Percentiles rank a stretch among this genome's conserved stretches.
Conservation (phyloP, 2,888 invertebrate genomes). For the Andricus curvator region DNA sequence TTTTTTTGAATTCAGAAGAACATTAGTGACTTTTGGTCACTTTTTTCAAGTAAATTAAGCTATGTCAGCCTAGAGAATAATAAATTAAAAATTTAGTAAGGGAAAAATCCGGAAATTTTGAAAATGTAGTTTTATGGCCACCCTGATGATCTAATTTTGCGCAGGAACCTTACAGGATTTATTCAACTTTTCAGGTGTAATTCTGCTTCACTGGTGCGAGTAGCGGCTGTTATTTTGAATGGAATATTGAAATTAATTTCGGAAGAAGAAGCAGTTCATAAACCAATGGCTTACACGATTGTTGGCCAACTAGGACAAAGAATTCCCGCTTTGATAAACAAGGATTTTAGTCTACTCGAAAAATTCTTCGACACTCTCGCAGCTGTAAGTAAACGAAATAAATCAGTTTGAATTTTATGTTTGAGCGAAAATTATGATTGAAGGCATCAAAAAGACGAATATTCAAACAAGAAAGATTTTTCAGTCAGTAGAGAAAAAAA, state of each 20-base stretch:
- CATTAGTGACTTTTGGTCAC: too few species aligned
- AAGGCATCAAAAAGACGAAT: too few species aligned
- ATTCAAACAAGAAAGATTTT: too few species aligned
- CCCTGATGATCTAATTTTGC: conserved; percentile 1
- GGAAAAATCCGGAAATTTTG: too few species aligned
- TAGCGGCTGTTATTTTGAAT: conserved; percentile 86
- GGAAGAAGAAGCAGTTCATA: conserved; percentile 83
- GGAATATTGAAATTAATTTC: conserved; percentile 87
- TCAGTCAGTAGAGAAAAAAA: too few species aligned
- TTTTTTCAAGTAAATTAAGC: too few species aligned
- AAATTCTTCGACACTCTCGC: conserved; percentile 80
- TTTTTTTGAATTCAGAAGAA: too few species aligned
- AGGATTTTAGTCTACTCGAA: conserved; percentile 82
- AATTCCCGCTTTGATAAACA: conserved; percentile 83
- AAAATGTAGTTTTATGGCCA: too few species aligned
- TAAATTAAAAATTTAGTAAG: too few species aligned
- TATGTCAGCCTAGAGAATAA: too few species aligned
- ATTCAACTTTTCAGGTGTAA: conserved; percentile 80
- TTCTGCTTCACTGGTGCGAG: conserved; percentile 82
- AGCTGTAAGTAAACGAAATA: conserved; percentile 69
- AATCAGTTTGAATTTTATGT: conserved; percentile 12
- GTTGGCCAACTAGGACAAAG: conserved; percentile 85
- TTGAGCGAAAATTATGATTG: background rate
- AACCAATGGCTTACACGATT: conserved; percentile 87
- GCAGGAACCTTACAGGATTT: conserved; percentile 40